Evolutionary conservation across 2,797 vertebrate species (phyloP).

Genomic region (Eulemur mongoz): DNA sequence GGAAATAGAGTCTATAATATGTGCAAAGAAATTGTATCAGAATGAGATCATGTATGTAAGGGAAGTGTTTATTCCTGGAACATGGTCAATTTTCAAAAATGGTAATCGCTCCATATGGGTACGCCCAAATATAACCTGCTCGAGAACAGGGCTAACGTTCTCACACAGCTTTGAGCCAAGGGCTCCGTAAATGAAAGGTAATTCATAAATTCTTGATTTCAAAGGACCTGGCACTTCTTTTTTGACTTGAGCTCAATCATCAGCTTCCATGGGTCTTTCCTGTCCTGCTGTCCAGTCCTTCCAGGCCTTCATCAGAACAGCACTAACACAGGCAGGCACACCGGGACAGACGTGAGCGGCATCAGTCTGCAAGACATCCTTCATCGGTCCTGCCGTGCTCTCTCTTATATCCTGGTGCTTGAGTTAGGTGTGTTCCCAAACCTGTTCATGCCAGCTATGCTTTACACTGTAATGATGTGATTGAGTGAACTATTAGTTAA

Average conservation of each 20-base stretch:
- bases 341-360: background rate
- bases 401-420: background rate
- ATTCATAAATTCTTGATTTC: background rate
- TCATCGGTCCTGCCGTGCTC: background rate
- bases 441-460: background rate
- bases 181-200: background rate
- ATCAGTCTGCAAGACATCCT: background rate
- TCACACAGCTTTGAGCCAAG: background rate
- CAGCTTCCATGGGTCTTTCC: background rate
- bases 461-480: background rate
- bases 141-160: background rate
- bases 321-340: rapidly evolving
- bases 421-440: background rate
- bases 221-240: background rate
- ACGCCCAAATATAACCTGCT: background rate
- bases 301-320: background rate
- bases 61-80: background rate
- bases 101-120: background rate
- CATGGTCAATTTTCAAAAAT: background rate
- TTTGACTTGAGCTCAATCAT: background rate
- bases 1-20: background rate
- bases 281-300: background rate
- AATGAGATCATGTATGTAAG: background rate
- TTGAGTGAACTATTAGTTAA: background rate
- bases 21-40: background rate